These are phyloP conservation scores for Copsychus sechellarum DNA, from an alignment of 2,113 vertebrate genomes.

Conservation along the genomic window DNA sequence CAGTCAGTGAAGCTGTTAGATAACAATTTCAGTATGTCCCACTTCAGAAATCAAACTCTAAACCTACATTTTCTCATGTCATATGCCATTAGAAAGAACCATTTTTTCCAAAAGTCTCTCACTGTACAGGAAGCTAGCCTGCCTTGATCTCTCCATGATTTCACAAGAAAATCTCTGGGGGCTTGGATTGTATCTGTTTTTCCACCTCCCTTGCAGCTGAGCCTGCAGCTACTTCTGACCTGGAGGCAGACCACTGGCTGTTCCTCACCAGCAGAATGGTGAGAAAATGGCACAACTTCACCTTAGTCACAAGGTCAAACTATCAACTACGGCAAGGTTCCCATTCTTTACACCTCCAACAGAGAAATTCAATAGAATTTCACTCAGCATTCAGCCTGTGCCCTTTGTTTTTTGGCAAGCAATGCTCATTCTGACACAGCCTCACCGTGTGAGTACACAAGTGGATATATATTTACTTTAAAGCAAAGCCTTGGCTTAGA, in stretches of 20 bases:
- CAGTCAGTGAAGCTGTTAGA: neutral
- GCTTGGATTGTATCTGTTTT: neutral
- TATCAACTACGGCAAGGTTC: neutral
- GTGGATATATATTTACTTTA: neutral
- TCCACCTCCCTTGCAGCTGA: neutral
- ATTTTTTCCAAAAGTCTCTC: neutral
- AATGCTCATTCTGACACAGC: neutral
- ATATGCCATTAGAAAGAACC: neutral
- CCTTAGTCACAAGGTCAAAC: neutral
- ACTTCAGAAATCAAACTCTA: neutral
- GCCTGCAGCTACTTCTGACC: neutral
- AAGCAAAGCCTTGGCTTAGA: neutral
- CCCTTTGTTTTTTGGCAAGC: neutral
- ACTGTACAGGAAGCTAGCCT: neutral
- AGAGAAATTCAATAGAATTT: neutral
- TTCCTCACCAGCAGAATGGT: neutral
- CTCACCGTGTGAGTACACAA: fast-evolving
- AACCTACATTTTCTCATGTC: neutral
- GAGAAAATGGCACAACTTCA: neutral
- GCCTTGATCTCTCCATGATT: neutral
- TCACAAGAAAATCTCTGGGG: neutral
- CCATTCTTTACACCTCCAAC: neutral
- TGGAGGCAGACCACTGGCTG: neutral
- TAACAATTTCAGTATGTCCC: neutral
- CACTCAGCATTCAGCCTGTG: neutral